A percentile compares a stretch with the other conserved stretches of the same genome.
Evolutionary conservation across 64 coral and sea anemone genomes (phyloP).

Genomic region (Montipora capricornis): DNA sequence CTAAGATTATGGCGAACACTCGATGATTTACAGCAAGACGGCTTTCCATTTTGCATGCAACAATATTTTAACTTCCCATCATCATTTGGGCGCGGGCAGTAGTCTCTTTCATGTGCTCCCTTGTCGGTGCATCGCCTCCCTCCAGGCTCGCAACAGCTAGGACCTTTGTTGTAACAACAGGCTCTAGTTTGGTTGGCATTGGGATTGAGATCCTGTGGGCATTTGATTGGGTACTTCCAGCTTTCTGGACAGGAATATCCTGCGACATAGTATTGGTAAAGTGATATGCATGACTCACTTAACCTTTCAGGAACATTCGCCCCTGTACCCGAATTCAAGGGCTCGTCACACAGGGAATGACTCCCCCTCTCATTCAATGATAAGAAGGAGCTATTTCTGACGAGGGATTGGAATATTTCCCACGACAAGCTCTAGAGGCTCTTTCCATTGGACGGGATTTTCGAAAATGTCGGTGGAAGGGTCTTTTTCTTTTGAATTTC

Average conservation of each 20-base stretch:
- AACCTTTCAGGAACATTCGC: background rate
- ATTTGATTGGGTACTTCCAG: constrained; percentile 65
- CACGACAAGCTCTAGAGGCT: too few relatives aligned
- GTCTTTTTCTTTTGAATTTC: background rate
- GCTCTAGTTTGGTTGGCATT: constrained; percentile 4
- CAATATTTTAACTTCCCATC: constrained; percentile 33
- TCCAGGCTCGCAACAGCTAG: constrained; percentile 44
- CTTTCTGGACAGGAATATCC: constrained; percentile 43
- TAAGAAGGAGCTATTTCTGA: too few relatives aligned
- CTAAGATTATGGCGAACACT: background rate
- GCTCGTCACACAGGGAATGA: too few relatives aligned
- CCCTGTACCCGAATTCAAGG: too few relatives aligned
- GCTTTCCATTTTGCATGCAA: constrained; percentile 17
- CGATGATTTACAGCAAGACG: constrained; percentile 50
- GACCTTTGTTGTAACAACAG: constrained; percentile 61
- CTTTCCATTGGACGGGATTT: too few relatives aligned
- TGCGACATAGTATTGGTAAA: background rate
- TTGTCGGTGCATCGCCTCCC: constrained; percentile 47
- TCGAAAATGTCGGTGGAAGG: too few relatives aligned
- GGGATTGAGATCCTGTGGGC: background rate
- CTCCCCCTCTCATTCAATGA: too few relatives aligned
- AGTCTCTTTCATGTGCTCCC: constrained; percentile 41
- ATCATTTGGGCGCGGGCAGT: constrained; percentile 66
- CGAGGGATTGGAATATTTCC: too few relatives aligned
- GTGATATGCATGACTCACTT: too few relatives aligned